Base-by-base conservation (phyloP, 92 coral and sea anemone species). In the Zoanthus sansibaricus region DNA sequence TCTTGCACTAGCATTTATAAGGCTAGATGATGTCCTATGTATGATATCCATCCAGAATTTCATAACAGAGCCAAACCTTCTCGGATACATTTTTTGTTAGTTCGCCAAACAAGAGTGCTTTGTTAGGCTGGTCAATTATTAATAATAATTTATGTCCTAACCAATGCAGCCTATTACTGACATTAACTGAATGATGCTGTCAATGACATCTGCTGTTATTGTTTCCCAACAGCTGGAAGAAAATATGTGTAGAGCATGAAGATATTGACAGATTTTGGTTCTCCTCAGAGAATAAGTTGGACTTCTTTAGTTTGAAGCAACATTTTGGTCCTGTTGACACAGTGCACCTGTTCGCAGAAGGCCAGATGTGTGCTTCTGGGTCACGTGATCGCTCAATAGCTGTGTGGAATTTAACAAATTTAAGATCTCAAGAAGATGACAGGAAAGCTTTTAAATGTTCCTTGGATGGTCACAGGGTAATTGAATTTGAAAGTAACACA, bases 261-360 rank as follows among this genome's bases (percentile, higher is more conserved):
- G 98, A 95, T 77, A 93, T 95, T 88, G 98, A 95, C 72, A 89
- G 66, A 70, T 95, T 93, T 82, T 95, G 98, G 98, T 83, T 58
- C 45, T 73, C 90, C 67, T 86, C 94, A 9, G 88, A 61, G 6
- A 78, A 90, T 1, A 86, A 84, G 48, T 88, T 95, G 89, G 94
- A 87, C 14, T 95, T 93, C 79, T 95, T 77, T 70, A 87, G 89
- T 70, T 83, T 95, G 9, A 92, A 86, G 84, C 94, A 93, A 2
- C 98, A 95, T 75, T 93, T 93, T 89, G 98, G 94, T 4, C 88
- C 98, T 70, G 94, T 95, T 69, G 98, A 95, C 91, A 86, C 96
- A 14, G 98, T 92, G n/a, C 92, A 93, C 55, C 68, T 95, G 4
- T 93, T 95, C 91, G 92, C 87, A 6, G 86, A 88, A 45, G 98